phyloP scores from a whole-genome alignment of 2,797 vertebrate species.

The Podarcis siculus region DNA sequence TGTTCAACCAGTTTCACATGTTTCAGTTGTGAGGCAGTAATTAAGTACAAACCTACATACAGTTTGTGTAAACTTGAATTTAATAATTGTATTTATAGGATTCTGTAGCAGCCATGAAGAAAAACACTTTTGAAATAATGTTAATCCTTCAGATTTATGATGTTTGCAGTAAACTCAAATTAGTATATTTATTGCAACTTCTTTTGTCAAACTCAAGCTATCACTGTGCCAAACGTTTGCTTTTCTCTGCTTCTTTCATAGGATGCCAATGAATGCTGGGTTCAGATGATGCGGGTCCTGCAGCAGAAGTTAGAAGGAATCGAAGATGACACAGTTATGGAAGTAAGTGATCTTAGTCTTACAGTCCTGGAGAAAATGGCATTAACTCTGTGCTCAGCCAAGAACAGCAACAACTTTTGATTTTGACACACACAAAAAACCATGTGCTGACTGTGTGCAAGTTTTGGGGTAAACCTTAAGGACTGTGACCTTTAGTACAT shows the following conservation, averaged over 20 bases:
- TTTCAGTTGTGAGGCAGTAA: not conserved
- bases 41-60: not conserved
- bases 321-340: slow-evolving; percentile 89
- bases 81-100: not conserved
- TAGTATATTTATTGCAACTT: not conserved
- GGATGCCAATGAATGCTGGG: slow-evolving; percentile 99
- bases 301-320: slow-evolving; percentile 95
- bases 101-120: not conserved
- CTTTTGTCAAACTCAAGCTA: not conserved
- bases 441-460: not conserved
- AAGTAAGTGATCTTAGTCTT: slow-evolving; percentile 78
- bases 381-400: not conserved
- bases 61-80: not conserved
- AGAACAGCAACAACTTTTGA: not conserved
- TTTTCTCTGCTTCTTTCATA: slow-evolving; percentile 65
- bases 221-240: rapidly evolving
- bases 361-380: not conserved
- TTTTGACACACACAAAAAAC: not conserved
- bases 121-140: not conserved
- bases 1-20: not conserved
- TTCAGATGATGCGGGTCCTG: slow-evolving; percentile 96
- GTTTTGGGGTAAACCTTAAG: not conserved
- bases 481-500: not conserved
- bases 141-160: not conserved
- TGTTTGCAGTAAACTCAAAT: not conserved